Percentiles rank a stretch among this genome's conserved stretches.
These are phyloP conservation scores for Littorina saxatilis DNA, from an alignment of 1,140 invertebrate genomes.

Conservation along the genomic window DNA sequence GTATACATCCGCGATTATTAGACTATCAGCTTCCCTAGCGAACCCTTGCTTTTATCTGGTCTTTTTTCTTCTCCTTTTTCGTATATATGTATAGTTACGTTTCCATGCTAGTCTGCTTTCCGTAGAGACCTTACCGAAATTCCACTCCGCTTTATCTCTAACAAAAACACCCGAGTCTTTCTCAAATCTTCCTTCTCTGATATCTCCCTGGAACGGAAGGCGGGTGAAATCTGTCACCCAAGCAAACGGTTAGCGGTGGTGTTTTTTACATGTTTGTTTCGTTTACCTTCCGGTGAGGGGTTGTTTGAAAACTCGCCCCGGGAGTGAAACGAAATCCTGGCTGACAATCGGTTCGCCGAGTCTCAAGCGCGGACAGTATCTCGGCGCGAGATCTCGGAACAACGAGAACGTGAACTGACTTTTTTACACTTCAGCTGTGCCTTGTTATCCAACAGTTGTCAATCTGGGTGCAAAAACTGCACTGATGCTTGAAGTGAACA, in stretches of 20 bases:
- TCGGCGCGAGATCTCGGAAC: not conserved
- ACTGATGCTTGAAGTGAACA: too few relatives aligned
- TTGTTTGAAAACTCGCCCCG: slow-evolving; percentile 5
- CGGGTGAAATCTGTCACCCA: not conserved
- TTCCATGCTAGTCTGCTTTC: too few relatives aligned
- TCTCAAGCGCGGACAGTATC: not conserved
- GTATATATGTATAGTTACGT: too few relatives aligned
- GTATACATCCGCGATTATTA: too few relatives aligned
- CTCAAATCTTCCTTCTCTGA: not conserved
- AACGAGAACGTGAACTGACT: not conserved
- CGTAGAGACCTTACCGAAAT: not conserved
- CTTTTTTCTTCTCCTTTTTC: not conserved
- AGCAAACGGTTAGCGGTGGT: not conserved
- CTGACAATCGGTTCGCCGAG: not conserved
- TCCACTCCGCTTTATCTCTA: not conserved
- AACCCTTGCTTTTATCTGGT: too few relatives aligned
- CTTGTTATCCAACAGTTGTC: not conserved
- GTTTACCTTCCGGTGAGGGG: not conserved
- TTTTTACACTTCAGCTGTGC: slow-evolving; percentile 1
- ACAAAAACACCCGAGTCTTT: not conserved
- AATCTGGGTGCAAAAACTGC: not conserved
- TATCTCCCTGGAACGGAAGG: not conserved
- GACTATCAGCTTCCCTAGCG: too few relatives aligned
- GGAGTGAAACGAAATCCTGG: not conserved
- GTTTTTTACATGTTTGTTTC: not conserved